These are phyloP conservation scores for Zaprionus camerounensis DNA, from an alignment of 1,140 invertebrate species.

Conservation along the genomic window DNA sequence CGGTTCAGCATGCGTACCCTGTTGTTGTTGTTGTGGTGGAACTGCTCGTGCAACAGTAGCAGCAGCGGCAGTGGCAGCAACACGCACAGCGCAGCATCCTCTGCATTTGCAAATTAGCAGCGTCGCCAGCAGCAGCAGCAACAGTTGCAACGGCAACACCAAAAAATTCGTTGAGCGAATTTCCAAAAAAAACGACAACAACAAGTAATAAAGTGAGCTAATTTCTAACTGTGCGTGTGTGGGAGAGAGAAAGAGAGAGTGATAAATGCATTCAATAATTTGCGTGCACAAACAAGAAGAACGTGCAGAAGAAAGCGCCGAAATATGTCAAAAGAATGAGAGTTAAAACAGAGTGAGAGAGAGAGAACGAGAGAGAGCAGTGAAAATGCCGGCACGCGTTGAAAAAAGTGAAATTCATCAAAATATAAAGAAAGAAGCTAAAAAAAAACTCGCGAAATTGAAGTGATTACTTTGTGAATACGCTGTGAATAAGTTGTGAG, in stretches of 20 bases:
- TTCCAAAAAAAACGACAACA: constrained; percentile 6
- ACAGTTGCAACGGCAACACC: constrained; percentile 35
- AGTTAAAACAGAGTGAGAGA: constrained; percentile 12
- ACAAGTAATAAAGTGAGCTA: constrained; percentile 10
- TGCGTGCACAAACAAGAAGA: constrained; percentile 26
- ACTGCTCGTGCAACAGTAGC: constrained; percentile 29
- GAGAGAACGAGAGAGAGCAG: constrained; percentile 23
- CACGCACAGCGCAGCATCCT: constrained; percentile 36
- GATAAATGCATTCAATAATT: constrained; percentile 9
- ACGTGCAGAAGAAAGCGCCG: constrained; percentile 6
- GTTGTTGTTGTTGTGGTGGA: constrained; percentile 31
- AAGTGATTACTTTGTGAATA: neutral
- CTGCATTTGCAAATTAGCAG: constrained; percentile 64
- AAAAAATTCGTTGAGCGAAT: constrained; percentile 58
- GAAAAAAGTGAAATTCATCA: constrained; percentile 66
- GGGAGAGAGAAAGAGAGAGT: neutral
- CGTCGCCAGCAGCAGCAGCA: constrained; percentile 55
- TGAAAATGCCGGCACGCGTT: constrained; percentile 58
- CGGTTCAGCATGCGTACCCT: constrained; percentile 47
- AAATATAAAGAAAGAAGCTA: neutral
- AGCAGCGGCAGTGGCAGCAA: constrained; percentile 25
- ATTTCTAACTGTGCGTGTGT: constrained; percentile 18
- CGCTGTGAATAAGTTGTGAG: neutral
- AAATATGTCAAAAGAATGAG: constrained; percentile 10
- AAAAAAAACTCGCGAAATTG: neutral